phyloP scores from a whole-genome alignment of 2,888 invertebrate genomes.

The Polyommatus icarus region DNA sequence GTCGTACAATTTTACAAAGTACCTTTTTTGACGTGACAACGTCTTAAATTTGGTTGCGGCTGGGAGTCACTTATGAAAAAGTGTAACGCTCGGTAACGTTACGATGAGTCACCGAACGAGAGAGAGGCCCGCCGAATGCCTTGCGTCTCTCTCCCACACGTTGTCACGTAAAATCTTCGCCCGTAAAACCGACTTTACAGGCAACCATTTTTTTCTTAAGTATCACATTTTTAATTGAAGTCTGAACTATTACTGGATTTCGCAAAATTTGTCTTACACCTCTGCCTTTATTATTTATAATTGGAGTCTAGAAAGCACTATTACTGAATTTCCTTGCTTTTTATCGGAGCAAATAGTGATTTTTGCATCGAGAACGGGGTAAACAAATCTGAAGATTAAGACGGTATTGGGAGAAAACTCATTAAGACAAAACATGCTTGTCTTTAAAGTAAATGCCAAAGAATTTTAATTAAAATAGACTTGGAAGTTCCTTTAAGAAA shows the following conservation, averaged over 20 bases:
- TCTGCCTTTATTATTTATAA: neutral
- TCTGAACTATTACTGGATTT: neutral
- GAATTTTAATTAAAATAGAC: slow-evolving; percentile 30
- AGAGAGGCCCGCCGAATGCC: too few species aligned
- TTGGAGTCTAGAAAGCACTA: neutral
- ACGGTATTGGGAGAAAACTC: slow-evolving; percentile 22
- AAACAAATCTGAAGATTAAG: slow-evolving; percentile 27
- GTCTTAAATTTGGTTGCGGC: too few species aligned
- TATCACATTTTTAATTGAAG: neutral
- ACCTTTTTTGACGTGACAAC: too few species aligned
- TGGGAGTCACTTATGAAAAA: too few species aligned
- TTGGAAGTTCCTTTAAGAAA: slow-evolving; percentile 10
- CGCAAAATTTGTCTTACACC: too few species aligned
- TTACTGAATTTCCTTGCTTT: neutral
- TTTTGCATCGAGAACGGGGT: neutral
- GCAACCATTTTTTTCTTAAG: too few species aligned
- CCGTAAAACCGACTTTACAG: too few species aligned
- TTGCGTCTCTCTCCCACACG: too few species aligned
- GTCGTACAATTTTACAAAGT: neutral
- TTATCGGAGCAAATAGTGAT: too few species aligned
- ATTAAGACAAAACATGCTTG: slow-evolving; percentile 31
- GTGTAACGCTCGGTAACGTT: too few species aligned
- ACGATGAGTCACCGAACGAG: too few species aligned
- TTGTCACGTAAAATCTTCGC: too few species aligned
- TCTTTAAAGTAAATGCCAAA: slow-evolving; percentile 25